phyloP scores from a whole-genome alignment of 2,888 invertebrate species.

The Melitaea athalia region DNA sequence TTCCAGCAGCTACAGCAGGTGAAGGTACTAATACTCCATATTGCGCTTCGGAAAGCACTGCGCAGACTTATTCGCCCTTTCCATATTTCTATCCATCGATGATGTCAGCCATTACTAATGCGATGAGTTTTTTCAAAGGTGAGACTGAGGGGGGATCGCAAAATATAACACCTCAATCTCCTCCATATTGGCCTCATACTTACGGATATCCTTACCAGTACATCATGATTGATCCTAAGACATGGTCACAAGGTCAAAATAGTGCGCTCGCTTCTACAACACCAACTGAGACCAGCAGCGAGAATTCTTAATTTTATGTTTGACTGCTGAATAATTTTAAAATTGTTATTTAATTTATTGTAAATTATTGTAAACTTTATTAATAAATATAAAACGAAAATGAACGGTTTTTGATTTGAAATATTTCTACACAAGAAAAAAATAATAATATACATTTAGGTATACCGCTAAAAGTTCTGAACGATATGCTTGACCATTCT shows the following conservation, averaged over 20 bases:
- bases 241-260: constrained; percentile 59
- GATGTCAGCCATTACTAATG: constrained; percentile 64
- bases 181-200: constrained; percentile 59
- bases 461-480: too few relatives aligned
- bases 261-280: constrained; percentile 40
- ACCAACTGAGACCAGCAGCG: constrained; percentile 44
- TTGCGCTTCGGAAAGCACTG: constrained; percentile 42
- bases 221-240: constrained; percentile 66
- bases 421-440: background rate
- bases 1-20: constrained; percentile 45
- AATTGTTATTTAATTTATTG: constrained; percentile 5
- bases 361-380: background rate
- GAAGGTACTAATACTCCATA: constrained; percentile 47
- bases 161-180: constrained; percentile 47
- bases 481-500: too few relatives aligned
- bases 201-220: constrained; percentile 68
- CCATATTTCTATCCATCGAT: constrained; percentile 70
- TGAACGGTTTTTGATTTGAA: background rate
- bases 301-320: constrained; percentile 20
- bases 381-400: background rate
- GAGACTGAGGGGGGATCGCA: constrained; percentile 50
- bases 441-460: too few relatives aligned
- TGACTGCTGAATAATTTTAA: constrained; percentile 24
- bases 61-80: constrained; percentile 59
- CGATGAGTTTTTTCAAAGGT: constrained; percentile 59